Evolutionary conservation across 2,797 vertebrate genomes (phyloP), one percentile per base, ranked within the genome.

Genomic region (Hoplostethus atlanticus): DNA sequence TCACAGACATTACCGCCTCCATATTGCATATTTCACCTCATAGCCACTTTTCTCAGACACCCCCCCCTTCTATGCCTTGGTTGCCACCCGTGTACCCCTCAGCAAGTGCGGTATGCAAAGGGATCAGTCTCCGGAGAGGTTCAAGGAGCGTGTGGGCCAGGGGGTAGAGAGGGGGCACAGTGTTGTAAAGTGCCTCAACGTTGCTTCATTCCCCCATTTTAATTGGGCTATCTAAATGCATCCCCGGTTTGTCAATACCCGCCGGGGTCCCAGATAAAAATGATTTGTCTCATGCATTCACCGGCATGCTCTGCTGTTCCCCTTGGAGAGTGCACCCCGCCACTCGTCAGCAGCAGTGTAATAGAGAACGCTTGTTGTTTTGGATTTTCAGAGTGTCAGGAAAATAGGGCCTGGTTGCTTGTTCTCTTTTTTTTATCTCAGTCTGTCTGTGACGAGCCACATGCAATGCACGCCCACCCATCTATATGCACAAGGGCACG

Each of bases 181-280:
- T 48, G 81, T 79, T 89, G 85, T 88, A 87, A 28, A 28, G 90
- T 87, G 89, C 85, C 88, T 91, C 91, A 70, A 90, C 86, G 86
- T 86, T 64, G 87, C 89, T 91, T 94, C 92, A 92, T 94, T 95
- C 93, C 93, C 93, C 83, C 80, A 17, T 92, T 93, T 94, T 95
- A 95, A 95, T 95, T 94, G 92, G 91, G 88, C 93, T 91, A 93
- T 95, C 92, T 95, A 95, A 95, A 95, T 95, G 94, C 94, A 95
- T 93, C 92, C 92, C 91, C 57, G 78, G 87, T 92, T 93, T 94
- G 92, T 93, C 92, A 91, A 95, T 93, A 94, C 93, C 93, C 93
- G 78, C 87, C 70, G 87, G 92, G 90, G 86, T 93, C 85, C 85
- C 87, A 87, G 91, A 93, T 94, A 93, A 93, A 94, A 93, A 93